These are phyloP conservation scores for Epinephelus malabaricus DNA, from an alignment of 2,797 vertebrate genomes.

Conservation along the genomic window DNA sequence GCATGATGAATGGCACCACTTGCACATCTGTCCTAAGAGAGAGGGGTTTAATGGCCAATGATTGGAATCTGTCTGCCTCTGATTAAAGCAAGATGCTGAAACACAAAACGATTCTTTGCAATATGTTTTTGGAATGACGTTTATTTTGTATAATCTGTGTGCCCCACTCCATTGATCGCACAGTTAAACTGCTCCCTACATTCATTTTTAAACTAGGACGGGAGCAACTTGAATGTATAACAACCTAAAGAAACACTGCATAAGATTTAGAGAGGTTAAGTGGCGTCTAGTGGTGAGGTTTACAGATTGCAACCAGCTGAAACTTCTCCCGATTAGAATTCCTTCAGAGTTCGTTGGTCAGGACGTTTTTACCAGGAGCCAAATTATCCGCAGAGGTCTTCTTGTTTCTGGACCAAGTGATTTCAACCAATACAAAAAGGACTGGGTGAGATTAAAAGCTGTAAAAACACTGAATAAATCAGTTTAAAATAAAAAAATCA, in stretches of 20 bases:
- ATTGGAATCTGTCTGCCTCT: slow-evolving; percentile 43
- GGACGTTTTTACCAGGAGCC: too few species aligned
- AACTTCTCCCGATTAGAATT: too few species aligned
- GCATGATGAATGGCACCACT: slow-evolving; percentile 44
- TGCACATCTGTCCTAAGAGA: slow-evolving; percentile 24
- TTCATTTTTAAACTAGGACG: neutral
- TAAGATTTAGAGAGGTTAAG: too few species aligned
- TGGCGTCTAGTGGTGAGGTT: too few species aligned
- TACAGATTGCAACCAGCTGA: too few species aligned
- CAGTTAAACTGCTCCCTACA: slow-evolving; percentile 1
- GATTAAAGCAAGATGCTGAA: slow-evolving; percentile 58
- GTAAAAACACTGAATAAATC: too few species aligned
- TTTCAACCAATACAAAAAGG: too few species aligned
- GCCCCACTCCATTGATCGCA: neutral
- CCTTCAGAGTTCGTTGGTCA: too few species aligned
- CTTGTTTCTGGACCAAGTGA: too few species aligned
- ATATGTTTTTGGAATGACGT: slow-evolving; percentile 10
- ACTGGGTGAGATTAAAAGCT: too few species aligned
- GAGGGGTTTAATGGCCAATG: slow-evolving; percentile 40
- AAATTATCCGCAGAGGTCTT: too few species aligned
- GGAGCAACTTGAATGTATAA: neutral
- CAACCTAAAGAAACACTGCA: neutral
- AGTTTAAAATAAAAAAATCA: too few species aligned
- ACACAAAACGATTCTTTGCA: slow-evolving; percentile 38
- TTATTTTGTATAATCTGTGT: slow-evolving; percentile 27